Evolutionary conservation across 2,797 vertebrate species (phyloP).

Genomic region (Petrocephalus sullivani): DNA sequence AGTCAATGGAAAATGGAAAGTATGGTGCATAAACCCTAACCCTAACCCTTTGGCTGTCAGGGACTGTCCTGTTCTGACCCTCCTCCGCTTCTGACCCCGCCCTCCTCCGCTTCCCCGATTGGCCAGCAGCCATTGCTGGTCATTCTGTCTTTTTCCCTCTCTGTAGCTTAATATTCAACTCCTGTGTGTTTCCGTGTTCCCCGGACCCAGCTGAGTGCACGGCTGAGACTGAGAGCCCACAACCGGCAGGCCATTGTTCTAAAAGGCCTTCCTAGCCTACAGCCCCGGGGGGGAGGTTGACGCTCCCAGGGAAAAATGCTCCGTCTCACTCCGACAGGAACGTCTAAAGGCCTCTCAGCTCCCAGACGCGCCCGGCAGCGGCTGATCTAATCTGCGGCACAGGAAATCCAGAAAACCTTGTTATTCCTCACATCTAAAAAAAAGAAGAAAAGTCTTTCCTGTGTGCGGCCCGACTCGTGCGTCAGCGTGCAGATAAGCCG

Average conservation of each 20-base stretch:
- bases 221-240: too few species aligned
- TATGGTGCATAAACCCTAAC: background rate
- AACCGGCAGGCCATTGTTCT: background rate
- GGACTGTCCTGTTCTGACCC: too few species aligned
- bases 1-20: background rate
- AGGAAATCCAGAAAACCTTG: slow-evolving; percentile 50
- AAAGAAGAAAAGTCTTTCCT: slow-evolving; percentile 39
- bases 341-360: slow-evolving; percentile 42
- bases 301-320: slow-evolving; percentile 36
- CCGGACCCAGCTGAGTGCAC: too few species aligned
- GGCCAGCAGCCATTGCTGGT: too few species aligned
- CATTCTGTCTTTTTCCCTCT: background rate
- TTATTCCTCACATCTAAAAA: slow-evolving; percentile 43
- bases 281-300: background rate
- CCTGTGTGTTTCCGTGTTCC: too few species aligned
- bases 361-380: slow-evolving; percentile 38
- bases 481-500: slow-evolving; percentile 47
- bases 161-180: background rate
- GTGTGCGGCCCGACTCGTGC: slow-evolving; percentile 33
- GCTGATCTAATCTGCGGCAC: slow-evolving; percentile 55
- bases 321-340: slow-evolving; percentile 42
- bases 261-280: background rate
- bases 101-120: too few species aligned
- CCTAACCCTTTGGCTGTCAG: background rate
- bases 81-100: too few species aligned